phyloP scores from a whole-genome alignment of 2,113 vertebrate genomes.

The Boleophthalmus pectinirostris region DNA sequence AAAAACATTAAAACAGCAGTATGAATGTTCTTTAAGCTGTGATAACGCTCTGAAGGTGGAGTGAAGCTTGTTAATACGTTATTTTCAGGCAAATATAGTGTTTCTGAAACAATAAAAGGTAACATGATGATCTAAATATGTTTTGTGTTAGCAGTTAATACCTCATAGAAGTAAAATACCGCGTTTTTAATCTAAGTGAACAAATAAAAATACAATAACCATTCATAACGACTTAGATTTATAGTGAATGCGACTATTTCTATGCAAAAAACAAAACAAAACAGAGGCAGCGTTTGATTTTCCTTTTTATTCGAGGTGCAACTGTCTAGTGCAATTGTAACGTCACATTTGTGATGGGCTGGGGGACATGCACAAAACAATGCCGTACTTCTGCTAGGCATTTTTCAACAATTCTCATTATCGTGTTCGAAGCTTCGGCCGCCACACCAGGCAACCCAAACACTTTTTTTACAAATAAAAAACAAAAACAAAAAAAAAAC shows the following conservation, averaged over 20 bases:
- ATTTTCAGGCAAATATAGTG: too few species aligned
- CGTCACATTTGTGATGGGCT: slow-evolving; percentile 77
- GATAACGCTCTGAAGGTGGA: too few species aligned
- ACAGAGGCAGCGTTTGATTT: slow-evolving; percentile 34
- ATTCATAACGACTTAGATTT: neutral
- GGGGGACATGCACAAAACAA: slow-evolving; percentile 74
- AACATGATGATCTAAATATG: too few species aligned
- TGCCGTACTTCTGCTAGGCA: slow-evolving; percentile 41
- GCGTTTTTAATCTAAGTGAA: too few species aligned
- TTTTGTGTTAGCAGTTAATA: too few species aligned
- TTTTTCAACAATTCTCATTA: slow-evolving; percentile 45
- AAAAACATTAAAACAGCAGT: too few species aligned
- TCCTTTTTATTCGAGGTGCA: slow-evolving; percentile 78
- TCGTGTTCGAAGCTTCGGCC: slow-evolving; percentile 43
- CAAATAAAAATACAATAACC: too few species aligned
- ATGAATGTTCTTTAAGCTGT: too few species aligned
- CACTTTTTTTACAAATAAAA: slow-evolving; percentile 61
- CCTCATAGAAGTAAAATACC: too few species aligned
- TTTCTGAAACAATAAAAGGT: too few species aligned
- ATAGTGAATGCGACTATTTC: neutral
- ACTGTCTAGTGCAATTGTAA: slow-evolving; percentile 79
- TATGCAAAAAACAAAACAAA: slow-evolving; percentile 10
- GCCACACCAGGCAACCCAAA: slow-evolving; percentile 55
- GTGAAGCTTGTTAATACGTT: too few species aligned
- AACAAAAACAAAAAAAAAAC: slow-evolving; percentile 1